Evolutionary conservation across 2,113 vertebrate genomes (phyloP).

Genomic region (Limanda limanda): DNA sequence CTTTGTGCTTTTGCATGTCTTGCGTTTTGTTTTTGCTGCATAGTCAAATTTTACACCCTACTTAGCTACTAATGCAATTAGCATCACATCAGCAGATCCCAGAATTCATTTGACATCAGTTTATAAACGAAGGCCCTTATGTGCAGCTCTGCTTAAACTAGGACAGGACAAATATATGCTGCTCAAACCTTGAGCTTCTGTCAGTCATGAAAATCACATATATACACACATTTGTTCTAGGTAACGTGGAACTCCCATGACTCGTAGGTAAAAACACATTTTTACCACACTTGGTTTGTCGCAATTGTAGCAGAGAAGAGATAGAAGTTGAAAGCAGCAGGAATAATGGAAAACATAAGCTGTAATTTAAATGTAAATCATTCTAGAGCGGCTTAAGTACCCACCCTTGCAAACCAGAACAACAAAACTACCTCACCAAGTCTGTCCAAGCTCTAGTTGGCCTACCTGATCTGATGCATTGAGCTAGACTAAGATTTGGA

Average conservation of each 20-base stretch:
- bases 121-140: neutral
- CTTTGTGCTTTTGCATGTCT: too few species aligned
- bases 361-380: constrained; percentile 10
- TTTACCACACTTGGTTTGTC: neutral
- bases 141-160: neutral
- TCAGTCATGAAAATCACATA: neutral
- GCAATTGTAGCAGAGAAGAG: too few species aligned
- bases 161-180: constrained; percentile 1
- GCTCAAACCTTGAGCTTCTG: neutral
- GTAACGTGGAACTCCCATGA: neutral
- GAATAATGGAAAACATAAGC: neutral
- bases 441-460: neutral
- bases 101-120: neutral
- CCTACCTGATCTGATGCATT: constrained; percentile 6
- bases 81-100: too few species aligned
- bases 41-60: too few species aligned
- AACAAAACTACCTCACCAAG: neutral
- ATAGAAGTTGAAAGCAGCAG: constrained; percentile 1
- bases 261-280: neutral
- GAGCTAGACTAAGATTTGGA: constrained; percentile 11
- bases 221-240: neutral
- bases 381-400: neutral
- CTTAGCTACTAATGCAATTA: too few species aligned
- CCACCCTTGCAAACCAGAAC: constrained; percentile 4
- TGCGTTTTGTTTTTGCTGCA: too few species aligned